These are phyloP conservation scores for Drosophila recens DNA, from an alignment of 2,888 invertebrate genomes.

Conservation along the genomic window DNA sequence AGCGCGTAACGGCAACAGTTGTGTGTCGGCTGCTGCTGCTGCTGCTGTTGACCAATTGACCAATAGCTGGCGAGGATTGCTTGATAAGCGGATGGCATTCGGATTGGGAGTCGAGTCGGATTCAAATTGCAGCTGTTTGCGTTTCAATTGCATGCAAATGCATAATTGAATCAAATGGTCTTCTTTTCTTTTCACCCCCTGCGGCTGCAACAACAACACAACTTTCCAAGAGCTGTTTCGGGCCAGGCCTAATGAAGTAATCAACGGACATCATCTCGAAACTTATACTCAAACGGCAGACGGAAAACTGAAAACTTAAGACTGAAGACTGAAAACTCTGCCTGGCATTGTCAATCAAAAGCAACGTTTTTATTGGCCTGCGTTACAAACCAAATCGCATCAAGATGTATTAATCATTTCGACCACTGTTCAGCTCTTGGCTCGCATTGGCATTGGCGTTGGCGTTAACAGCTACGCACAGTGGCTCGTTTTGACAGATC, in stretches of 20 bases:
- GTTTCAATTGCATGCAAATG: conserved; percentile 80
- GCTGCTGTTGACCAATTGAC: conserved; percentile 67
- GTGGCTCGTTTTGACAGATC: not conserved
- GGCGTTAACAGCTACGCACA: conserved; percentile 16
- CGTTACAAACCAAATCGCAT: conserved; percentile 79
- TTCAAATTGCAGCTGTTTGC: conserved; percentile 33
- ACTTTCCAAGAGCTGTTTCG: conserved; percentile 43
- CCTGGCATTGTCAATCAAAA: conserved; percentile 77
- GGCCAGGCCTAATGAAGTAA: conserved; percentile 74
- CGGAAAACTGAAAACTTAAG: not conserved
- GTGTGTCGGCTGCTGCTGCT: conserved; percentile 1
- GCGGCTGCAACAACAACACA: conserved; percentile 12
- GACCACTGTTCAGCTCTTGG: conserved; percentile 50
- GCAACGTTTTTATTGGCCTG: conserved; percentile 75
- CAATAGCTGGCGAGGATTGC: conserved; percentile 59
- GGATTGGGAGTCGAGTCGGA: not conserved
- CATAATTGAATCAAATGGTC: conserved; percentile 75
- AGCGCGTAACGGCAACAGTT: too few species aligned
- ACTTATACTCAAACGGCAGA: conserved; percentile 4
- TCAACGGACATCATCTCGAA: conserved; percentile 73
- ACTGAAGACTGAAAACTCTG: conserved; percentile 16
- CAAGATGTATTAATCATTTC: conserved; percentile 81
- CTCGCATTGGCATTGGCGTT: conserved; percentile 44
- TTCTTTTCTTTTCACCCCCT: conserved; percentile 4
- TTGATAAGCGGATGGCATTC: conserved; percentile 61